Conservation (phyloP, 2,797 vertebrate genomes). For the Caiman crocodilus region DNA sequence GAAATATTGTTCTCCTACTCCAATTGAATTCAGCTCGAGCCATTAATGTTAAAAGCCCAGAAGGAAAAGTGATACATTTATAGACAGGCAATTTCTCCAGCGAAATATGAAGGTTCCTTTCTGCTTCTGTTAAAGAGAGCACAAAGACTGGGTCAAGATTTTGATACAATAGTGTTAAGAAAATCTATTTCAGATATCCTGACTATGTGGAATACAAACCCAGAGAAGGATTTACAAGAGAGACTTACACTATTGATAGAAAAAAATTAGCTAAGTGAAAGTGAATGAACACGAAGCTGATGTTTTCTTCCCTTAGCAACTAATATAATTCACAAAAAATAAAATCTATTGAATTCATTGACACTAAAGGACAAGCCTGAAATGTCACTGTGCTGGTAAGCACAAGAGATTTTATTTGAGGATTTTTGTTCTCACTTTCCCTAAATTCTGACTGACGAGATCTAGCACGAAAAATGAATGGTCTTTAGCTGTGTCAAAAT, state of each 20-base stretch:
- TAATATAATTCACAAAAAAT: neutral
- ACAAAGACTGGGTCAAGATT: neutral
- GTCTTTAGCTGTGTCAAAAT: neutral
- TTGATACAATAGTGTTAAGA: neutral
- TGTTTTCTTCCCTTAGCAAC: neutral
- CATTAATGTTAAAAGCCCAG: conserved; percentile 26
- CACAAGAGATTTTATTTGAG: neutral
- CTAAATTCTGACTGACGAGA: neutral
- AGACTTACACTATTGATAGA: neutral
- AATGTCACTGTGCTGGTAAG: neutral
- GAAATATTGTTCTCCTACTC: conserved; percentile 52
- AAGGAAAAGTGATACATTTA: conserved; percentile 3
- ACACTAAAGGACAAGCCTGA: neutral
- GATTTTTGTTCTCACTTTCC: neutral
- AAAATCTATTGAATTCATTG: neutral
- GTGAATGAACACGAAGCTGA: neutral
- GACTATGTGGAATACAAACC: neutral
- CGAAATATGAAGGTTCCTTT: conserved; percentile 14
- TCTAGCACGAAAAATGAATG: neutral
- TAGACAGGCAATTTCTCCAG: neutral
- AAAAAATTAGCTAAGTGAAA: neutral
- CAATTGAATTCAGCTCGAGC: conserved; percentile 34
- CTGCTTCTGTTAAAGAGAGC: neutral
- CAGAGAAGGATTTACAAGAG: neutral
- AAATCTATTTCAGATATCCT: neutral